Conservation (phyloP, 2,113 vertebrate genomes). For the Crotalus helleri region DNA sequence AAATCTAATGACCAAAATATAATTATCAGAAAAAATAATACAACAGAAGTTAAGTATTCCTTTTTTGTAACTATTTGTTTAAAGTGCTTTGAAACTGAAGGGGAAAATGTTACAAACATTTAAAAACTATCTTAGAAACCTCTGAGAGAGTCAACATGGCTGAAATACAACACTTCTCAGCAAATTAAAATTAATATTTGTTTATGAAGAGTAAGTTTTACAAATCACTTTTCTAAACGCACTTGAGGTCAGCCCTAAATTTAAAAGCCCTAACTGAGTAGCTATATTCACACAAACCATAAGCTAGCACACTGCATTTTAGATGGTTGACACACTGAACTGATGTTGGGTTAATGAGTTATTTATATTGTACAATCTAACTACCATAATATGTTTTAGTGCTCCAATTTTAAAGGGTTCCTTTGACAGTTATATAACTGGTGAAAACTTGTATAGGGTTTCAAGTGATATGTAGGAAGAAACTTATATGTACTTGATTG, state of each 20-base stretch:
- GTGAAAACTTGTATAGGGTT: background rate
- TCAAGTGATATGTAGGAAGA: background rate
- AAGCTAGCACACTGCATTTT: background rate
- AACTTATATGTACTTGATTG: background rate
- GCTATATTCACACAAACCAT: background rate
- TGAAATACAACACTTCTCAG: background rate
- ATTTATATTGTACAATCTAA: background rate
- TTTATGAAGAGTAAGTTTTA: background rate
- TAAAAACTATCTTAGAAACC: background rate
- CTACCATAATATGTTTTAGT: background rate
- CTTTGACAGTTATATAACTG: background rate
- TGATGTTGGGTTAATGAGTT: background rate
- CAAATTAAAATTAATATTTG: background rate
- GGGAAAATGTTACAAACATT: background rate
- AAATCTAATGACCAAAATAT: background rate
- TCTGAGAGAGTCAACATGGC: background rate
- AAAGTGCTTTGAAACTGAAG: background rate
- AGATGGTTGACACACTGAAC: background rate
- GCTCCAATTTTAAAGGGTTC: background rate
- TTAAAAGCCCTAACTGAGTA: background rate
- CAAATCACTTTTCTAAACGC: background rate
- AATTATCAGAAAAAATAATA: background rate
- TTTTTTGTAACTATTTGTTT: background rate
- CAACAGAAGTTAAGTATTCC: background rate
- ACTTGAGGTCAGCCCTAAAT: background rate